phyloP scores from a whole-genome alignment of 2,888 invertebrate species.

The Azorinus chamasolen region DNA sequence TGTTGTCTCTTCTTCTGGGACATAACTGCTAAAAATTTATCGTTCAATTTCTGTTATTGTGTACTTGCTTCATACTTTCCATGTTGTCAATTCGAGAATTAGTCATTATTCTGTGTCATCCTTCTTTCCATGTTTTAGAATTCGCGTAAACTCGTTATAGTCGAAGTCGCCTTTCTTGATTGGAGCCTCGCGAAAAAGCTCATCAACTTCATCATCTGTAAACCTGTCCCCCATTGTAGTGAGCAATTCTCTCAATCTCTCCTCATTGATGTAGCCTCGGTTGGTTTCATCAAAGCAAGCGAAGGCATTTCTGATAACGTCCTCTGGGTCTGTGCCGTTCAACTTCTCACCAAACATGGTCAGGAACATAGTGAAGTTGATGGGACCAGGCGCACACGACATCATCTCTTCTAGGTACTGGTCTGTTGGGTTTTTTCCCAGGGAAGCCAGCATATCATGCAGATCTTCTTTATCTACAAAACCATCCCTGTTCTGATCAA shows the following conservation, averaged over 20 bases:
- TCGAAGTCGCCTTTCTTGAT: slow-evolving; percentile 97
- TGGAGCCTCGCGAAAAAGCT: slow-evolving; percentile 99
- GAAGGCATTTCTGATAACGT: slow-evolving; percentile 99
- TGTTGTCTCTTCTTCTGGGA: too few relatives aligned
- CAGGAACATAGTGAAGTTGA: slow-evolving; percentile 99
- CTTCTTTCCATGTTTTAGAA: slow-evolving; percentile 99
- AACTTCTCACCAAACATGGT: slow-evolving; percentile 99
- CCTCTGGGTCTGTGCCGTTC: slow-evolving; percentile 99
- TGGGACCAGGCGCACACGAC: slow-evolving; percentile 99
- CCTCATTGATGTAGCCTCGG: slow-evolving; percentile 94
- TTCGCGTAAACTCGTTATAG: slow-evolving; percentile 99
- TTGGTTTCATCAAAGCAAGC: slow-evolving; percentile 99
- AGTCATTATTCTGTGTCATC: slow-evolving; percentile 87
- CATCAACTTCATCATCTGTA: slow-evolving; percentile 98
- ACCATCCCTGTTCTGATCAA: slow-evolving; percentile 99
- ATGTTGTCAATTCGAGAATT: too few relatives aligned
- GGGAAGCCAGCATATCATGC: slow-evolving; percentile 99
- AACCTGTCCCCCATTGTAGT: slow-evolving; percentile 98
- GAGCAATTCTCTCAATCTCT: slow-evolving; percentile 96
- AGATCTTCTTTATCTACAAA: slow-evolving; percentile 99
- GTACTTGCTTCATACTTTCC: too few relatives aligned
- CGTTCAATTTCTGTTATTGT: too few relatives aligned
- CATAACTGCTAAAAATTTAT: too few relatives aligned
- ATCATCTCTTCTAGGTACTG: slow-evolving; percentile 99
- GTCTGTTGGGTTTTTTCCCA: slow-evolving; percentile 98